phyloP scores from a whole-genome alignment of 1,140 invertebrate species.

The Gonioctena quinquepunctata region DNA sequence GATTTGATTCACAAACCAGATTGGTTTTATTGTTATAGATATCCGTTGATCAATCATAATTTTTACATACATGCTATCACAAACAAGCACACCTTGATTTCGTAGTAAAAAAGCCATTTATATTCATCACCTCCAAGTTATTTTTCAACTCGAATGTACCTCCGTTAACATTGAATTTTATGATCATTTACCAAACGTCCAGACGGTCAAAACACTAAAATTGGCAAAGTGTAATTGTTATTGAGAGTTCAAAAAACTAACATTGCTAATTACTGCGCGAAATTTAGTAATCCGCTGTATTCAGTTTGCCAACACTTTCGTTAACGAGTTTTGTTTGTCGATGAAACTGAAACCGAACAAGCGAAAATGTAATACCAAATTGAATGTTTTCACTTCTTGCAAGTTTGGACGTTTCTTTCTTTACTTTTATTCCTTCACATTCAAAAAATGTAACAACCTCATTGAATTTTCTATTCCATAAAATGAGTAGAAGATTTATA shows the following conservation, averaged over 20 bases:
- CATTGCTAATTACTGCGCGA: constrained; percentile 7
- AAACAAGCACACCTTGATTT: too few relatives aligned
- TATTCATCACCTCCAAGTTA: background rate
- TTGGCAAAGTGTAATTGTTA: background rate
- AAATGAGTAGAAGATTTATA: too few relatives aligned
- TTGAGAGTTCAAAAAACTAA: background rate
- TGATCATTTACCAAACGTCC: background rate
- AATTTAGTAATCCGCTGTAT: constrained; percentile 16
- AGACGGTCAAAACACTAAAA: constrained; percentile 8
- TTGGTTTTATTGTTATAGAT: too few relatives aligned
- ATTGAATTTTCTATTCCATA: too few relatives aligned
- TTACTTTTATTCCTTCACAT: too few relatives aligned
- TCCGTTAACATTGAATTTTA: background rate
- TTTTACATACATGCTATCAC: too few relatives aligned
- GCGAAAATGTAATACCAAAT: too few relatives aligned
- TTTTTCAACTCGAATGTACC: background rate
- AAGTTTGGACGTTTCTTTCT: too few relatives aligned
- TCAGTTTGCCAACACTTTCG: constrained; percentile 18
- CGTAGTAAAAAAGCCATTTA: background rate
- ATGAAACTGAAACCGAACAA: background rate
- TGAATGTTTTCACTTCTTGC: too few relatives aligned
- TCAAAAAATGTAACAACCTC: too few relatives aligned
- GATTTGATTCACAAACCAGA: too few relatives aligned
- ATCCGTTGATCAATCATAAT: too few relatives aligned
- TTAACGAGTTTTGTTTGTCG: background rate